These are phyloP conservation scores for Congeria kusceri DNA, from an alignment of 2,888 invertebrate genomes.

Conservation along the genomic window DNA sequence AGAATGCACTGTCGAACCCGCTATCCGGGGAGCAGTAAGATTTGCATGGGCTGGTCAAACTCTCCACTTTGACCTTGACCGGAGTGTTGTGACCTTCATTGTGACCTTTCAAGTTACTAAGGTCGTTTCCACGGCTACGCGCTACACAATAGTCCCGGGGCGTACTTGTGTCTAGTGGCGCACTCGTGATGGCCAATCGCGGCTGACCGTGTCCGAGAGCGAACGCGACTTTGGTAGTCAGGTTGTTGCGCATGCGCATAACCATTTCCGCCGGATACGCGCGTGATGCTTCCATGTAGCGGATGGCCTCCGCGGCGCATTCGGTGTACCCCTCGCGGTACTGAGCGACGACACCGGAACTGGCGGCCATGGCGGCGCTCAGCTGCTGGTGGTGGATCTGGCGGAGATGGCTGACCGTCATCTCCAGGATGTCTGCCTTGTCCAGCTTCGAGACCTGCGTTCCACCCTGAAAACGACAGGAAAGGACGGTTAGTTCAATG, in stretches of 20 bases:
- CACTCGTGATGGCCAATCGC: conserved; percentile 4
- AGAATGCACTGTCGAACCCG: conserved; percentile 38
- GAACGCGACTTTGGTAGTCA: conserved; percentile 39
- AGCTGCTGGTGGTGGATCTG: conserved; percentile 61
- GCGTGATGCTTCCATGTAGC: conserved; percentile 54
- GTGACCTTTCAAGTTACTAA: not conserved
- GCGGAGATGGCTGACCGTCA: conserved; percentile 61
- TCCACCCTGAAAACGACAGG: conserved; percentile 46
- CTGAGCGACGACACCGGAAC: conserved; percentile 50
- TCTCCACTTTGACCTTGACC: conserved; percentile 46
- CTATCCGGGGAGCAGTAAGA: conserved; percentile 40
- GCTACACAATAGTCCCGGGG: conserved; percentile 7
- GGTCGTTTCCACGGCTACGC: too few species aligned
- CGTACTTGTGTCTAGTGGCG: not conserved
- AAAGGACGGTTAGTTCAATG: not conserved
- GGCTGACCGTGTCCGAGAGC: conserved; percentile 4
- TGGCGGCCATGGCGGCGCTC: conserved; percentile 60
- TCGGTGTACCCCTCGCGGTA: conserved; percentile 57
- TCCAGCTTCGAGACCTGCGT: conserved; percentile 64
- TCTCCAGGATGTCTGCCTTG: conserved; percentile 63
- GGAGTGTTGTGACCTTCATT: conserved; percentile 42
- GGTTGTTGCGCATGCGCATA: conserved; percentile 42
- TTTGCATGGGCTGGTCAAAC: conserved; percentile 29
- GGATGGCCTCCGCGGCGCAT: conserved; percentile 54
- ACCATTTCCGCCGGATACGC: conserved; percentile 55